phyloP scores from a whole-genome alignment of 1,140 invertebrate species.

The Ditylenchus dipsaci region DNA sequence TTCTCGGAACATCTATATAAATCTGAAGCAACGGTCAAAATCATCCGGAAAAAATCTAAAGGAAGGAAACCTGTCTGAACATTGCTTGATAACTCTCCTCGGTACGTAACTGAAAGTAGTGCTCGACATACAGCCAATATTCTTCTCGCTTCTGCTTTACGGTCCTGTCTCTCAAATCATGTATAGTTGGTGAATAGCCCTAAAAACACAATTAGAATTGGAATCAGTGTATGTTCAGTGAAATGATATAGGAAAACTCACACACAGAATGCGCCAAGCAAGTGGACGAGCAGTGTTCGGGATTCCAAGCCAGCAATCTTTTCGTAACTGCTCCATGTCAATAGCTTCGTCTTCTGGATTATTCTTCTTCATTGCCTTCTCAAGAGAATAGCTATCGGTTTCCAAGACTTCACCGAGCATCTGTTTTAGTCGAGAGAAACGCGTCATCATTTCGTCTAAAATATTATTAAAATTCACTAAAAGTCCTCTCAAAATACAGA shows the following conservation, averaged over 20 bases:
- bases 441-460: too few species aligned
- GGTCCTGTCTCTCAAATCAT: constrained; percentile 72
- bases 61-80: constrained; percentile 72
- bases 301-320: constrained; percentile 53
- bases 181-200: constrained; percentile 84
- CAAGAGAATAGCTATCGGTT: too few species aligned
- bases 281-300: constrained; percentile 44
- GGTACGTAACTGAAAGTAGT: constrained; percentile 87
- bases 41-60: background rate
- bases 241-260: constrained; percentile 3
- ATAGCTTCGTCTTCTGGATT: constrained; percentile 11
- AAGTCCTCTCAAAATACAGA: too few species aligned
- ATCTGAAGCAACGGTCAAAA: constrained; percentile 65
- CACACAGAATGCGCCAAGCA: constrained; percentile 48
- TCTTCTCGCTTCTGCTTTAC: constrained; percentile 84
- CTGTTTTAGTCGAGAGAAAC: too few species aligned
- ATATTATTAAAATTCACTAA: too few species aligned
- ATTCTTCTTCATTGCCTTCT: background rate
- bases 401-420: too few species aligned
- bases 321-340: constrained; percentile 44
- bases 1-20: constrained; percentile 90
- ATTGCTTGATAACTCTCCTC: constrained; percentile 87
- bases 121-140: constrained; percentile 74
- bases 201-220: constrained; percentile 27
- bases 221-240: background rate